Conservation (phyloP, 2,113 vertebrate genomes). For the Protobothrops flavoviridis region DNA sequence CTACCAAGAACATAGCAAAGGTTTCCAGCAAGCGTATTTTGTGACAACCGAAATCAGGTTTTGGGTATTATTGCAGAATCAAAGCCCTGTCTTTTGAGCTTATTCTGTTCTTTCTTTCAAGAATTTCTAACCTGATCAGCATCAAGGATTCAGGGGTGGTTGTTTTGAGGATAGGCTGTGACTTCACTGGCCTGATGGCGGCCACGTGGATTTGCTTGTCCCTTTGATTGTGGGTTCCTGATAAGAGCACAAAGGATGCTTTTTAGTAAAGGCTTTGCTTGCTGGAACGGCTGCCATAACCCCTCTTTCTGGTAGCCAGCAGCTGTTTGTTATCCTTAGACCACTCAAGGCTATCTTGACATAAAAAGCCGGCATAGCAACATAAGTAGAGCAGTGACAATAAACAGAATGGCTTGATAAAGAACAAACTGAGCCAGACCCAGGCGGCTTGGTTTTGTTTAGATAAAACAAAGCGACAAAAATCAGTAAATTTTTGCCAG, state of each 20-base stretch:
- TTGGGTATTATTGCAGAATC: neutral
- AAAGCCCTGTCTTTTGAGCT: neutral
- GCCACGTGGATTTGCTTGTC: neutral
- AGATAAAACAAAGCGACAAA: slow-evolving; percentile 29
- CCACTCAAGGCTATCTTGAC: slow-evolving; percentile 40
- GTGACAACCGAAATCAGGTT: neutral
- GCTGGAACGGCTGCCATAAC: neutral
- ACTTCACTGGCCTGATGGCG: neutral
- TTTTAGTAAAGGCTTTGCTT: neutral
- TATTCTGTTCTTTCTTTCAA: neutral
- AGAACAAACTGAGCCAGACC: slow-evolving; percentile 6
- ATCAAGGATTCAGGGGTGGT: neutral
- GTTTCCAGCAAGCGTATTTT: neutral
- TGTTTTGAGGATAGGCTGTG: neutral
- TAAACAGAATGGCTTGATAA: slow-evolving; percentile 30
- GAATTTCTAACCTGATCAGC: neutral
- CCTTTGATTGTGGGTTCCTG: neutral
- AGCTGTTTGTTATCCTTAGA: slow-evolving; percentile 27
- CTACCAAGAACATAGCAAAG: neutral
- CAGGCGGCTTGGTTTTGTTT: slow-evolving; percentile 18
- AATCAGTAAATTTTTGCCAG: slow-evolving; percentile 16
- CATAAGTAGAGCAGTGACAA: slow-evolving; percentile 7
- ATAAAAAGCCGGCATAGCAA: slow-evolving; percentile 17
- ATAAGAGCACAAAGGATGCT: neutral
- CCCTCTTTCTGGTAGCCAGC: slow-evolving; percentile 2